Percentiles rank a stretch among this genome's conserved stretches.
These are phyloP conservation scores for Delphinus delphis DNA, from an alignment of 2,113 vertebrate species.

Conservation along the genomic window DNA sequence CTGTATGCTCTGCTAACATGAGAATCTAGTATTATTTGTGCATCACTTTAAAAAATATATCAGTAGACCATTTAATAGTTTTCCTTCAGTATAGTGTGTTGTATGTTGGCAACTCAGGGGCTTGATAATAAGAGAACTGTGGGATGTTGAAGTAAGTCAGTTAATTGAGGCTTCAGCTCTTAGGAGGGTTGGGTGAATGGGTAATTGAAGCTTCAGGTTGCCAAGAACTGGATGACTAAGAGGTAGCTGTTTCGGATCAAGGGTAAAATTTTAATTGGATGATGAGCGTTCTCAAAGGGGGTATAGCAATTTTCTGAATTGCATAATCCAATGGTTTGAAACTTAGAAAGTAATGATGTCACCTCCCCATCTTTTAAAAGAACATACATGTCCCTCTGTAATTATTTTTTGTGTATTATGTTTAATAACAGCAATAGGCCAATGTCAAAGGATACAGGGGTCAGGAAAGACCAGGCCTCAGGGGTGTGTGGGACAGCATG, in stretches of 20 bases:
- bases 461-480: background rate
- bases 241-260: conserved; percentile 29
- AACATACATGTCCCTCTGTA: conserved; percentile 18
- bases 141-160: background rate
- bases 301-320: conserved; percentile 64
- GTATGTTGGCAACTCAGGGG: background rate
- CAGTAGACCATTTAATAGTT: background rate
- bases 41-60: background rate
- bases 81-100: background rate
- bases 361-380: conserved; percentile 33
- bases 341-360: conserved; percentile 60
- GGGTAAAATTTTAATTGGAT: conserved; percentile 48
- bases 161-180: background rate
- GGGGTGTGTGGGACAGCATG: background rate
- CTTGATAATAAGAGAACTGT: background rate
- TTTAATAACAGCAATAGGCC: conserved; percentile 19
- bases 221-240: conserved; percentile 13
- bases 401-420: conserved; percentile 49
- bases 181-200: background rate
- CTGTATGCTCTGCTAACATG: background rate
- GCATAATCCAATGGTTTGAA: conserved; percentile 36
- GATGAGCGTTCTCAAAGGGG: conserved; percentile 32
- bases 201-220: conserved; percentile 7
- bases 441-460: background rate
- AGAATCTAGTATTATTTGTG: background rate